These are phyloP conservation scores for Actinernus sp. DNA, from an alignment of 92 coral and sea anemone genomes.

Conservation along the genomic window DNA sequence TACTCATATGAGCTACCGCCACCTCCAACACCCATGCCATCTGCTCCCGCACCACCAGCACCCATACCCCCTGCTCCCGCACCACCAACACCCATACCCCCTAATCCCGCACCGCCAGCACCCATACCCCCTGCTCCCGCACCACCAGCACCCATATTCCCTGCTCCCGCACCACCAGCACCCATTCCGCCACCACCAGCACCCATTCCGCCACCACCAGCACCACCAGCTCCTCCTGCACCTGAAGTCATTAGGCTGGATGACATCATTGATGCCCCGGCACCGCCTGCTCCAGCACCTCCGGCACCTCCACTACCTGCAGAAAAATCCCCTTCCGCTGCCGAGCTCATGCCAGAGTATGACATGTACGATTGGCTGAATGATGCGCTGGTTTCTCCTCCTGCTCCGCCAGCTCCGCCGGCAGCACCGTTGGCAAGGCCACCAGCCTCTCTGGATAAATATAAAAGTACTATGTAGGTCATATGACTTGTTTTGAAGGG, in stretches of 20 bases:
- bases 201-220: not conserved
- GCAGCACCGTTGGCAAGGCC: no score
- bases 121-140: not conserved
- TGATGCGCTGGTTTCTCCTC: no score
- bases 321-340: no score
- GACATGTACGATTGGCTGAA: no score
- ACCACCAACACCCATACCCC: not conserved
- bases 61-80: no score
- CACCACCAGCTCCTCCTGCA: not conserved
- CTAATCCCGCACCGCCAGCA: not conserved
- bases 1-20: no score
- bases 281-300: not conserved
- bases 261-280: not conserved
- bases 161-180: not conserved
- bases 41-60: not conserved
- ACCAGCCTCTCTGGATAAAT: no score
- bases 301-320: not conserved
- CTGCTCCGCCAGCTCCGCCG: slow-evolving; percentile 1
- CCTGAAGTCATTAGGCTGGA: no score
- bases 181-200: not conserved
- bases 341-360: no score
- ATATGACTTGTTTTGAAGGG: no score
- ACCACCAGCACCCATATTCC: not conserved
- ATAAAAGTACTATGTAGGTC: no score
- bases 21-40: not conserved